These are phyloP conservation scores for Isaurus tuberculatus DNA, from an alignment of 92 coral and sea anemone genomes.

Conservation along the genomic window DNA sequence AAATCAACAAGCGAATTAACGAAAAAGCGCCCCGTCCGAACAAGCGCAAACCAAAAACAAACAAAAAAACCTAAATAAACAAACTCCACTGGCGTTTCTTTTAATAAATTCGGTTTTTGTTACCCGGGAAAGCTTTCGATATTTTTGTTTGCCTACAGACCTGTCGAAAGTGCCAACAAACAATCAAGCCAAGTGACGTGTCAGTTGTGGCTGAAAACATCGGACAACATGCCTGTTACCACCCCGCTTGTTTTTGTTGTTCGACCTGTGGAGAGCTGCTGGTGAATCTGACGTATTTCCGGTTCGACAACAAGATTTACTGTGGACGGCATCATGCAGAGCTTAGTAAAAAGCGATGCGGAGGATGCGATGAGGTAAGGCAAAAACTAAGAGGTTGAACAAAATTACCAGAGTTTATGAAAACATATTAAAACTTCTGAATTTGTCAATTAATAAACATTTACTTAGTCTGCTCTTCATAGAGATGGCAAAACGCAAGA, in stretches of 20 bases:
- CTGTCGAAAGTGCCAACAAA: slow-evolving; percentile 77
- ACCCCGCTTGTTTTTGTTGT: slow-evolving; percentile 95
- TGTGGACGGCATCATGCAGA: slow-evolving; percentile 99
- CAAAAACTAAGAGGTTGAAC: too few relatives aligned
- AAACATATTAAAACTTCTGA: too few relatives aligned
- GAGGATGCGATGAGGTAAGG: slow-evolving; percentile 97
- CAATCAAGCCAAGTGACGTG: slow-evolving; percentile 83
- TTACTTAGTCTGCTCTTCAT: too few relatives aligned
- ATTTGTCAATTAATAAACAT: too few relatives aligned
- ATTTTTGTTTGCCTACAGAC: slow-evolving; percentile 48
- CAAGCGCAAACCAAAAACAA: too few relatives aligned
- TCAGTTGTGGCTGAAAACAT: slow-evolving; percentile 75
- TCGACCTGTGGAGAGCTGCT: slow-evolving; percentile 86
- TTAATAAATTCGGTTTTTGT: too few relatives aligned
- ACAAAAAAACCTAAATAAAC: too few relatives aligned
- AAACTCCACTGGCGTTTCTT: too few relatives aligned
- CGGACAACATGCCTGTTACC: slow-evolving; percentile 78
- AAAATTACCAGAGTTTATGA: too few relatives aligned
- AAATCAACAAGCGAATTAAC: too few relatives aligned
- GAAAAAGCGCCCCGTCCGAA: too few relatives aligned
- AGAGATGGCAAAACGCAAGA: too few relatives aligned
- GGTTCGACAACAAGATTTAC: slow-evolving; percentile 87
- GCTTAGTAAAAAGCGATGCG: slow-evolving; percentile 88
- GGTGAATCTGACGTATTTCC: slow-evolving; percentile 83
- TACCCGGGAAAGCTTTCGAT: neutral